phyloP scores from a whole-genome alignment of 2,113 vertebrate genomes.

The Xenus cinereus region DNA sequence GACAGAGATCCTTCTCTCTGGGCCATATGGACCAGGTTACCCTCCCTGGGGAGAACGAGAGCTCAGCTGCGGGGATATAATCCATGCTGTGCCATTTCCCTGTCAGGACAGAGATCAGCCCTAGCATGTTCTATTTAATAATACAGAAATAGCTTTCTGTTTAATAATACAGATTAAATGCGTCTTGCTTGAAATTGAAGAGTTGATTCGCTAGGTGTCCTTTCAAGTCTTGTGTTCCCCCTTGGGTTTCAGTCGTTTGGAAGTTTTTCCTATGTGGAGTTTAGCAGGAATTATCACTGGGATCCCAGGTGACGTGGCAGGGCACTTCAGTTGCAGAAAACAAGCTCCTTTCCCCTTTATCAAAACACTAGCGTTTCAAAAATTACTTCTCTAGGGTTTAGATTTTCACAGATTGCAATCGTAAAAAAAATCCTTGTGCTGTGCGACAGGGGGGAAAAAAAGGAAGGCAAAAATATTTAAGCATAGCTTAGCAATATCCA shows the following conservation, averaged over 20 bases:
- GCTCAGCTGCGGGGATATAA: background rate
- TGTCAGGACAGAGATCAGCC: fast-evolving
- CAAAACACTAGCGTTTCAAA: background rate
- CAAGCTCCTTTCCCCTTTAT: background rate
- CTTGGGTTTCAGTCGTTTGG: background rate
- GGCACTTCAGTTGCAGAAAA: background rate
- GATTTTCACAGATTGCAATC: background rate
- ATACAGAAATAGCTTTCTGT: background rate
- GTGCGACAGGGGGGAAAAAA: fast-evolving
- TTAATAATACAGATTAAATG: background rate
- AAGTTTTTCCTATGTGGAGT: background rate
- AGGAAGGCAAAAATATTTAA: background rate
- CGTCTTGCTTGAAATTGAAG: background rate
- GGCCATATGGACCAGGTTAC: background rate
- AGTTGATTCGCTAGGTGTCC: background rate
- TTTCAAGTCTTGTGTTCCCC: background rate
- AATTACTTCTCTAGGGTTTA: background rate
- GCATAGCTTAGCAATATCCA: background rate
- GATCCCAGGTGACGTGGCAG: background rate
- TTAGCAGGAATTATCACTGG: background rate
- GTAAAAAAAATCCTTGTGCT: background rate
- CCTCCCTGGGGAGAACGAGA: background rate
- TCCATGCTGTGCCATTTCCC: background rate
- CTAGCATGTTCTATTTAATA: background rate
- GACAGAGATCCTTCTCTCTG: background rate